Conservation (phyloP, 2,888 invertebrate genomes). For the Magallana nippona region DNA sequence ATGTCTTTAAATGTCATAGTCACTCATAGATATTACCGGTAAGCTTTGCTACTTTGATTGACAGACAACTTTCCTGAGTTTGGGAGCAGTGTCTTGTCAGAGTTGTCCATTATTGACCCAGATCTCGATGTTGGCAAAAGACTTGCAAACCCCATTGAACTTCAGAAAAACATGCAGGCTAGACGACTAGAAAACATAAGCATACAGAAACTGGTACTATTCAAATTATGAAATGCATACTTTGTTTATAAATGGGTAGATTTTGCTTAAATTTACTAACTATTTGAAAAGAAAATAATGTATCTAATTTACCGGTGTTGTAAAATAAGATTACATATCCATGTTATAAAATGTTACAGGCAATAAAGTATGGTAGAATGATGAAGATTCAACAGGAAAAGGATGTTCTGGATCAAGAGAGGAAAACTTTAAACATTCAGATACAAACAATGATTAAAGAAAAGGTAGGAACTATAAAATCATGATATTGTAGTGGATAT, state of each 20-base stretch:
- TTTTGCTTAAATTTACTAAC: no score
- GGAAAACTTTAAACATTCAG: not conserved
- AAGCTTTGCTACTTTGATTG: no score
- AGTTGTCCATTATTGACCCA: not conserved
- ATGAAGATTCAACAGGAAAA: constrained; percentile 32
- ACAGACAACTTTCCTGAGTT: not conserved
- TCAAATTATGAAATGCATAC: not conserved
- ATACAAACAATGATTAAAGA: not conserved
- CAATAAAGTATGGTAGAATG: constrained; percentile 6
- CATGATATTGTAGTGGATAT: no score
- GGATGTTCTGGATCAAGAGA: not conserved
- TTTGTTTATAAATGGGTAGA: not conserved
- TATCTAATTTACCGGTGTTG: no score
- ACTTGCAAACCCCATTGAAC: constrained; percentile 28
- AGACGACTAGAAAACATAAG: constrained; percentile 18
- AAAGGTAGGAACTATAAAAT: not conserved
- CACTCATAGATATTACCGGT: no score
- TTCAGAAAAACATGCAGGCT: constrained; percentile 18
- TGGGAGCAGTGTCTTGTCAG: constrained; percentile 15
- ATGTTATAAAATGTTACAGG: not conserved
- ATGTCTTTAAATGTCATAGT: no score
- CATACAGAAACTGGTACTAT: constrained; percentile 36
- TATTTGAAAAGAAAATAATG: no score
- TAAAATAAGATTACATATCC: no score
- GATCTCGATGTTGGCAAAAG: constrained; percentile 27